Percentiles rank a stretch among this genome's conserved stretches.
Conservation (phyloP, 2,113 vertebrate genomes). For the Ptilorrhoa leucosticta region DNA sequence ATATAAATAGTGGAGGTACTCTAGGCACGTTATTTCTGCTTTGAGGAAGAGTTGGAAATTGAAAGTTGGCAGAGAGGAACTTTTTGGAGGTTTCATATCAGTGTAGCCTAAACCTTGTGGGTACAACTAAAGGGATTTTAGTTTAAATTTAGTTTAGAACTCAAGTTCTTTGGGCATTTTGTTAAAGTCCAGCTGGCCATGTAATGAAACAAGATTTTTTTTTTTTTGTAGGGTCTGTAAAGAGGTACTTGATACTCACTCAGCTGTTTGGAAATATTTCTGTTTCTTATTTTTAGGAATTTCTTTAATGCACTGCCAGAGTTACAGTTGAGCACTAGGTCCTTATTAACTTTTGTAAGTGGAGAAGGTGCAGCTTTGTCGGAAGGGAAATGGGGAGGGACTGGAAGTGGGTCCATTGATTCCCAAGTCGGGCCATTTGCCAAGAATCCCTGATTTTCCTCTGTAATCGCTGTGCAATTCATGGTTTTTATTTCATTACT, state of each 20-base stretch:
- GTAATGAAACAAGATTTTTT: not conserved
- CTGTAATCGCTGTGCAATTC: not conserved
- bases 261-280: not conserved
- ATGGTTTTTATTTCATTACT: not conserved
- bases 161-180: not conserved
- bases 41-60: not conserved
- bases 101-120: not conserved
- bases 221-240: not conserved
- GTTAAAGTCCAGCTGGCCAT: not conserved
- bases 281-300: not conserved
- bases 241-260: not conserved
- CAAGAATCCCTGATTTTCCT: not conserved
- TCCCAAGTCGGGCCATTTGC: not conserved
- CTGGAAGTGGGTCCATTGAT: not conserved
- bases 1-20: not conserved
- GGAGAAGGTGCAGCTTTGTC: not conserved
- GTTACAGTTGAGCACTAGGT: not conserved
- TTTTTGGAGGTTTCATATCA: not conserved
- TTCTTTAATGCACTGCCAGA: not conserved
- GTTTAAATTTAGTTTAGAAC: not conserved
- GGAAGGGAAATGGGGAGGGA: not conserved
- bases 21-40: not conserved
- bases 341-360: not conserved
- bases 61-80: not conserved
- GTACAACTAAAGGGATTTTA: not conserved